phyloP scores from a whole-genome alignment of 2,888 invertebrate genomes.

The Drosophila niveifrons region DNA sequence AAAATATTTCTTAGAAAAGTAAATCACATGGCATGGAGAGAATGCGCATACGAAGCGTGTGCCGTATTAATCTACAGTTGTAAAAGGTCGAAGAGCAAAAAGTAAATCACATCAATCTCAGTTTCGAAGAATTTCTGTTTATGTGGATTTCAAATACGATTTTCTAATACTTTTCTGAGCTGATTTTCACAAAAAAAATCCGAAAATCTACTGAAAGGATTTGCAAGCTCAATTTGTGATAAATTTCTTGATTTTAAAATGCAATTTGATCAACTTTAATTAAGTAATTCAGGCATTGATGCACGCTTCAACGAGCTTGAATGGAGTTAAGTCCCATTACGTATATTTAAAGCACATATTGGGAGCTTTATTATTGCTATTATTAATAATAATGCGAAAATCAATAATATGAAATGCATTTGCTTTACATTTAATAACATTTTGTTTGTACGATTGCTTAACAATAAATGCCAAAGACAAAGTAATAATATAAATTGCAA shows the following conservation, averaged over 20 bases:
- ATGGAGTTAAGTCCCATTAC: slow-evolving; percentile 4
- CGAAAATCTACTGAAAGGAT: neutral
- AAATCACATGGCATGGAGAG: no score
- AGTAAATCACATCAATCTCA: neutral
- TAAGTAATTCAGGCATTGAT: neutral
- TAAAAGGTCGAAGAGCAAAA: neutral
- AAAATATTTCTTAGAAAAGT: neutral
- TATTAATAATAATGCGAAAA: slow-evolving; percentile 11
- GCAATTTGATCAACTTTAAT: neutral
- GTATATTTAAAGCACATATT: slow-evolving; percentile 9
- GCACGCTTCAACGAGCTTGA: neutral
- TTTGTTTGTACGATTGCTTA: slow-evolving; percentile 15
- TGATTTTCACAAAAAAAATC: neutral
- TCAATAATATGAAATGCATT: slow-evolving; percentile 19
- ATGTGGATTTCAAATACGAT: neutral
- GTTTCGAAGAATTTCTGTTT: neutral
- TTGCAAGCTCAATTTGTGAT: neutral
- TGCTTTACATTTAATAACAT: slow-evolving; percentile 15
- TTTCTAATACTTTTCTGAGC: slow-evolving; percentile 1
- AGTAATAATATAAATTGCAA: slow-evolving; percentile 40
- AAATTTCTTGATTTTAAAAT: neutral
- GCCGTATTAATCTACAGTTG: neutral
- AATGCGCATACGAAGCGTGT: slow-evolving; percentile 44
- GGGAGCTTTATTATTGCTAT: neutral
- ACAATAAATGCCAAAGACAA: slow-evolving; percentile 41